Base-by-base conservation (phyloP, 2,888 invertebrate species). In the Cryptus viduatorius region DNA sequence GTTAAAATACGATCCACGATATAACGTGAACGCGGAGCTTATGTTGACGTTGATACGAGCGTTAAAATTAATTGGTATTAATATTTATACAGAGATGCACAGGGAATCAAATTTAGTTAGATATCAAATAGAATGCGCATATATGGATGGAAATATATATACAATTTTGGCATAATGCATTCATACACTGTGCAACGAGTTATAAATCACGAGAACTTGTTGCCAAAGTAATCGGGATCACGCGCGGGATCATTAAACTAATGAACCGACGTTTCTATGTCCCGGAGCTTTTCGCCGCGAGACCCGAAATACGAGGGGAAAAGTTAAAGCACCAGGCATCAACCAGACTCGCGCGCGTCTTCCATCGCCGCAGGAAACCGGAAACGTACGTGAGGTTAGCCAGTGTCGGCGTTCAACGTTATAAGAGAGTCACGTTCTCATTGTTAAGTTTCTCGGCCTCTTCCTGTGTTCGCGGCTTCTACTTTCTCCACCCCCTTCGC, bases 371-470 rank as follows among this genome's bases (percentile, higher is more conserved):
- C 64, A n/a, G 78, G 68, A 75, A 83, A 75, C 42, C 53, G 69
- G 64, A 73, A 78, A 14, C 29, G 80, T 80, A 84, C 84, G 84
- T 84, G 81, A 81, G 80, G 67, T 68, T 75, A 24, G 50, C 72
- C 42, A 68, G 61, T 77, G 50, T 76, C 72, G 75, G 61, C 50
- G 42, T 69, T 73, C 53, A 78, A 65, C 73, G 69, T 64, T 75
- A 44, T 48, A 42, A 64, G 68, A 84, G 77, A 81, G 84, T 84
- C 84, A 84, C 84, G 84, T 84, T 81, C 81, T 59, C 78, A 81
- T 84, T 84, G 81, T 81, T 77, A 61, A 77, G 59, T 73, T 29
- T 48, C 77, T 61, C 50, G 56, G 64, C 31, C 68, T 67, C 24
- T 76, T 82, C 53, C 67, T 48, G 19, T 12, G 19, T 56, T 24